Evolutionary conservation across 2,113 vertebrate genomes (phyloP).

Genomic region (Corapipo altera): DNA sequence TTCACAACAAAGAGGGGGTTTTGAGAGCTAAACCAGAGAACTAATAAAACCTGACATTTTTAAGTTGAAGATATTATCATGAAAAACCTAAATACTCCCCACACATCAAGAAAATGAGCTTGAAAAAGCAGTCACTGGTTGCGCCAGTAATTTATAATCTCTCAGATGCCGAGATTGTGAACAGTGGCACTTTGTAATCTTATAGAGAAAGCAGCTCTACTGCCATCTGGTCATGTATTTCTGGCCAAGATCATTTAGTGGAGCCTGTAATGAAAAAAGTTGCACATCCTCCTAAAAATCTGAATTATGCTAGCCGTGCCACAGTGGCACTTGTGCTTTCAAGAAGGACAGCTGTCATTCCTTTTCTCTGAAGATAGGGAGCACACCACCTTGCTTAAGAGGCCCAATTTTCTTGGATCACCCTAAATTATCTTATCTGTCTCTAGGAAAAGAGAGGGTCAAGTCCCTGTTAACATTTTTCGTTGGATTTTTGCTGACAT

Average conservation of each 20-base stretch:
- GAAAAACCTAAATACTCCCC: not conserved
- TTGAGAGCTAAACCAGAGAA: not conserved
- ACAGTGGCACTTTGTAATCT: conserved; percentile 60
- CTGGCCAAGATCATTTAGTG: conserved; percentile 48
- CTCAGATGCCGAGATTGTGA: conserved; percentile 51
- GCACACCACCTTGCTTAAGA: not conserved
- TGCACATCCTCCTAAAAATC: conserved; percentile 17
- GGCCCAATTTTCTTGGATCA: not conserved
- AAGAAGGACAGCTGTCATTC: conserved; percentile 40
- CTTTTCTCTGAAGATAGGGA: not conserved
- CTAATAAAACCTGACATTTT: not conserved
- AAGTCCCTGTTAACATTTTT: not conserved
- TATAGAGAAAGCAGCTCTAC: conserved; percentile 41
- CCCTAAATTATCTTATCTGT: not conserved
- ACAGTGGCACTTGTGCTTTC: not conserved
- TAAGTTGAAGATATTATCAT: not conserved
- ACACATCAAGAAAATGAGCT: not conserved
- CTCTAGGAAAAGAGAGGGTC: not conserved
- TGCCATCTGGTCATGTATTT: conserved; percentile 54
- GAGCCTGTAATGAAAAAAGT: conserved; percentile 49
- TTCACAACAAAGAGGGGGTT: not conserved
- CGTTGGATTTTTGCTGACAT: not conserved
- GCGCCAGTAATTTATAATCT: not conserved
- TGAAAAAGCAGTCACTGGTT: not conserved
- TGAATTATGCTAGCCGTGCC: conserved; percentile 51